A percentile compares a stretch with the other conserved stretches of the same genome.
These are phyloP conservation scores for Campylomormyrus tamandua DNA, from an alignment of 2,113 vertebrate species.

Conservation along the genomic window DNA sequence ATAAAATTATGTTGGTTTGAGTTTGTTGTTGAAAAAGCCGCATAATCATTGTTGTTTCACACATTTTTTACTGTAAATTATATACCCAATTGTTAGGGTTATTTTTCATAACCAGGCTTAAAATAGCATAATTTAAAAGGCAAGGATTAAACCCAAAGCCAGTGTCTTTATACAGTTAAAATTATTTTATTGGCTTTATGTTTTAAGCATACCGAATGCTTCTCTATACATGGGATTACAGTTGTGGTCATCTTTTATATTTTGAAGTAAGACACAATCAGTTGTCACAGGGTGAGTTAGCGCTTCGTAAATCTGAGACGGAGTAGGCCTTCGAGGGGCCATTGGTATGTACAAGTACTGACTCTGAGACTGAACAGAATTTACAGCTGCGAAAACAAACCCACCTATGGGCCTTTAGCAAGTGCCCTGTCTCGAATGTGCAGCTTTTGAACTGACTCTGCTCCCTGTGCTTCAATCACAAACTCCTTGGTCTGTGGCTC, in stretches of 20 bases:
- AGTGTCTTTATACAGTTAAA: not conserved
- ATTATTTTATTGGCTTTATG: not conserved
- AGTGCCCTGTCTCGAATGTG: not conserved
- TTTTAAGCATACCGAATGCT: not conserved
- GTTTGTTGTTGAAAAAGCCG: not conserved
- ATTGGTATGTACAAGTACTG: conserved; percentile 17
- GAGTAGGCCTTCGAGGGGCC: not conserved
- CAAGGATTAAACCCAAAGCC: not conserved
- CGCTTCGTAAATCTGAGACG: conserved; percentile 3
- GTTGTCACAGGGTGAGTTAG: not conserved
- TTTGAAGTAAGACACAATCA: not conserved
- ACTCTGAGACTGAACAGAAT: conserved; percentile 8
- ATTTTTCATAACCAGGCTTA: not conserved
- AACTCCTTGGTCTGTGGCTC: not conserved
- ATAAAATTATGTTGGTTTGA: not conserved
- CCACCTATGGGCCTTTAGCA: conserved; percentile 18
- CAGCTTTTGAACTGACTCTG: conserved; percentile 11
- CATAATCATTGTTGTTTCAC: not conserved
- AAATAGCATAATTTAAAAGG: not conserved
- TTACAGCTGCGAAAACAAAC: conserved; percentile 24
- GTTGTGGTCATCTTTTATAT: not conserved
- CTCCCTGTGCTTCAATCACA: conserved; percentile 19
- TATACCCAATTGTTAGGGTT: not conserved
- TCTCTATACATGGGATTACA: not conserved
- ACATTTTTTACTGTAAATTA: not conserved